Evolutionary conservation across 1,140 invertebrate species (phyloP).

Genomic region (Conus betulinus): DNA sequence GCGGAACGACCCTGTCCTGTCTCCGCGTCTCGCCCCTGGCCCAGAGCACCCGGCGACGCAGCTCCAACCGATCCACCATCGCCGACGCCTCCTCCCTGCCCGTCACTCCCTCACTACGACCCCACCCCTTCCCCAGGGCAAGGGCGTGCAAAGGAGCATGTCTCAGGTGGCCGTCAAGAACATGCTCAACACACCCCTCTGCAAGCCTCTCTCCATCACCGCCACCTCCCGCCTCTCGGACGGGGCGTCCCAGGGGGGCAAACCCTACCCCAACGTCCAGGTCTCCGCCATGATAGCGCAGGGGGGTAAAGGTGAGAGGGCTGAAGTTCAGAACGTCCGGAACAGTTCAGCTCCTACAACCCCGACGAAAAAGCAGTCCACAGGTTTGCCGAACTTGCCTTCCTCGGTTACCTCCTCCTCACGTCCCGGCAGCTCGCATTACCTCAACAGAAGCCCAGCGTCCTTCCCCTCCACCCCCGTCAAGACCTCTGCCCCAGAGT

Average conservation of each 20-base stretch:
- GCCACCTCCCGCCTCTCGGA: not conserved
- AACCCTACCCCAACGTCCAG: not conserved
- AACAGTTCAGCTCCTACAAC: conserved; percentile 23
- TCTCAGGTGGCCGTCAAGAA: not conserved
- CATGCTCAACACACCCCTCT: not conserved
- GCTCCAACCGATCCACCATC: conserved; percentile 11
- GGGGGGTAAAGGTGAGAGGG: not conserved
- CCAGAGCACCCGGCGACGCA: not conserved
- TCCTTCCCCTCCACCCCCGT: conserved; percentile 29
- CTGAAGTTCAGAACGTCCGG: not conserved
- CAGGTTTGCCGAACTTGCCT: not conserved
- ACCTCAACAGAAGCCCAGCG: not conserved
- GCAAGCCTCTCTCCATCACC: conserved; percentile 5
- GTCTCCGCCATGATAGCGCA: not conserved
- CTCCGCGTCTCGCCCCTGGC: conserved; percentile 47
- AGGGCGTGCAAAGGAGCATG: not conserved
- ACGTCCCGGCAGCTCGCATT: not conserved
- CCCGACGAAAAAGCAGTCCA: not conserved
- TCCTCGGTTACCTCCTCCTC: not conserved
- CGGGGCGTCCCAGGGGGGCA: not conserved
- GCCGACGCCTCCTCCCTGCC: conserved; percentile 23
- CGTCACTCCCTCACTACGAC: not conserved
- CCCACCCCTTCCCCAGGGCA: not conserved
- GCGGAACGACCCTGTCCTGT: conserved; percentile 48
- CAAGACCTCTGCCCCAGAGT: conserved; percentile 1